A percentile compares a stretch with the other conserved stretches of the same genome.
phyloP scores from a whole-genome alignment of 1,140 invertebrate genomes.

The Drosophila micromelanica region DNA sequence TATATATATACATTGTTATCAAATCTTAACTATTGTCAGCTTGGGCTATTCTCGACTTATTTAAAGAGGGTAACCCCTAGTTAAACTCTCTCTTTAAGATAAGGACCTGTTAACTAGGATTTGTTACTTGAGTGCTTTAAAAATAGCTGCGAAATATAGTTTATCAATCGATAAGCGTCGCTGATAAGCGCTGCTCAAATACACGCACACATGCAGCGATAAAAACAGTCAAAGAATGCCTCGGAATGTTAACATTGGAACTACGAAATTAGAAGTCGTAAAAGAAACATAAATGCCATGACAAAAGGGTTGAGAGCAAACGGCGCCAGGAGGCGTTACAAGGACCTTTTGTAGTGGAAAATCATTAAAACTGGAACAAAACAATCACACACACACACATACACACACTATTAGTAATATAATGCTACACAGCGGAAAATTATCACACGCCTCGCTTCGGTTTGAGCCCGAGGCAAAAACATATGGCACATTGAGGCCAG shows the following conservation, averaged over 20 bases:
- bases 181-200: slow-evolving; percentile 21
- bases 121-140: neutral
- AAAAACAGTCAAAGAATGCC: slow-evolving; percentile 5
- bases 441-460: slow-evolving; percentile 44
- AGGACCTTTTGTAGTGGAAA: slow-evolving; percentile 72
- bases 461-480: slow-evolving; percentile 31
- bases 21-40: neutral
- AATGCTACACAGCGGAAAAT: slow-evolving; percentile 38
- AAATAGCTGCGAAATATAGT: slow-evolving; percentile 27
- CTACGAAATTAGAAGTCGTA: slow-evolving; percentile 35
- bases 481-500: slow-evolving; percentile 21
- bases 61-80: neutral
- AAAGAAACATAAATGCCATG: slow-evolving; percentile 22
- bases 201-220: slow-evolving; percentile 13
- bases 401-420: neutral
- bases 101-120: neutral
- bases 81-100: neutral
- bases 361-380: slow-evolving; percentile 80
- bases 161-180: slow-evolving; percentile 40
- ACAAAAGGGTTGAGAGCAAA: slow-evolving; percentile 50
- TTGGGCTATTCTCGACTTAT: too few species aligned
- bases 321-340: slow-evolving; percentile 72
- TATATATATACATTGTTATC: neutral
- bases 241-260: slow-evolving; percentile 1
- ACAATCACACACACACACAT: slow-evolving; percentile 42